phyloP scores from a whole-genome alignment of 2,797 vertebrate genomes.

The Malacoctenus gilli region DNA sequence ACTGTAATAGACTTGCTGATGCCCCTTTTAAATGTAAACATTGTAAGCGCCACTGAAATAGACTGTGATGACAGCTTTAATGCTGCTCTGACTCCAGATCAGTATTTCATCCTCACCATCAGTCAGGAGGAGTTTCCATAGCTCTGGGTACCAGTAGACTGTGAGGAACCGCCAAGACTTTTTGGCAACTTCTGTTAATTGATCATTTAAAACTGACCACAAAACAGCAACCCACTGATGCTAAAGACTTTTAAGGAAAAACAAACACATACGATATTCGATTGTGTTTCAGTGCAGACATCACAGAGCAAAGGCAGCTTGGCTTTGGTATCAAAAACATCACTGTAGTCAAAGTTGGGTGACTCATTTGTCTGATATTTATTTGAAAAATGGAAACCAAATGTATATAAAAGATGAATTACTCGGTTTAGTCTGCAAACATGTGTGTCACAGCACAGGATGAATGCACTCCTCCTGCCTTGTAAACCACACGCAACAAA shows the following conservation, averaged over 20 bases:
- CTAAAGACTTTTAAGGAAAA: too few relatives aligned
- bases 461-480: constrained; percentile 14
- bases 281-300: not conserved
- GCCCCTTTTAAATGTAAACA: too few relatives aligned
- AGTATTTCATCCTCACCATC: too few relatives aligned
- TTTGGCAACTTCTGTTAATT: too few relatives aligned
- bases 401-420: constrained; percentile 52
- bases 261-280: not conserved
- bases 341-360: too few relatives aligned
- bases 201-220: too few relatives aligned
- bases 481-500: constrained; percentile 18
- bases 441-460: constrained; percentile 31
- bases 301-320: constrained; percentile 7
- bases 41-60: constrained; percentile 16
- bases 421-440: constrained; percentile 26
- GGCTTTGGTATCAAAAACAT: too few relatives aligned
- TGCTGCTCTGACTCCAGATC: constrained; percentile 8
- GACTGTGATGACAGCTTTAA: constrained; percentile 28
- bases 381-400: constrained; percentile 59
- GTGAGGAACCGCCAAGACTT: too few relatives aligned
- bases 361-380: constrained; percentile 36
- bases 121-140: too few relatives aligned
- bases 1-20: not conserved
- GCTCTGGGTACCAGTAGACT: too few relatives aligned
- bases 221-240: too few relatives aligned